Evolutionary conservation across 2,888 invertebrate species (phyloP).

Genomic region (Augochlorella aurata): DNA sequence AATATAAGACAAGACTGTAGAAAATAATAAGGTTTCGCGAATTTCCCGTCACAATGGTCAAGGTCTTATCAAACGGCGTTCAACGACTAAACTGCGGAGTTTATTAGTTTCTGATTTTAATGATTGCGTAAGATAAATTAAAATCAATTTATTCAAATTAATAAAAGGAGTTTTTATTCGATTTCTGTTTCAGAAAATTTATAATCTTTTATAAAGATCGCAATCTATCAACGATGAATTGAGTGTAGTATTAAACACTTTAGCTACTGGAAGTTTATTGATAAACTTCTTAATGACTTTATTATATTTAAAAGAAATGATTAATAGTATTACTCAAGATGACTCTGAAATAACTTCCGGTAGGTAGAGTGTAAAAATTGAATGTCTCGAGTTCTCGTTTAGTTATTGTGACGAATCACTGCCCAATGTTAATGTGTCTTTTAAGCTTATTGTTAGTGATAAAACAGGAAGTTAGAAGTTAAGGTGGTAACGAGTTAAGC

Average conservation of each 20-base stretch:
- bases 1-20: not conserved
- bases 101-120: not conserved
- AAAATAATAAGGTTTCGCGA: not conserved
- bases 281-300: not conserved
- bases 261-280: not conserved
- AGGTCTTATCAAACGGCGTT: not conserved
- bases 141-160: not conserved
- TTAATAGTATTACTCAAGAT: too few relatives aligned
- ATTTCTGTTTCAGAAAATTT: not conserved
- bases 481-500: slow-evolving; percentile 19
- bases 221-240: not conserved
- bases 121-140: not conserved
- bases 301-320: not conserved
- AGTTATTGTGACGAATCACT: slow-evolving; percentile 12
- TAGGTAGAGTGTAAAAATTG: not conserved
- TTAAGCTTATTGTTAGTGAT: slow-evolving; percentile 21
- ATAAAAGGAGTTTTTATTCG: not conserved
- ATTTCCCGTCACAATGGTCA: not conserved
- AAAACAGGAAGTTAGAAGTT: slow-evolving; percentile 29
- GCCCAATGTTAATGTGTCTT: slow-evolving; percentile 13
- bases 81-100: not conserved
- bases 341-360: not conserved
- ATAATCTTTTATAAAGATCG: not conserved
- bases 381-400: not conserved
- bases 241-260: not conserved